These are phyloP conservation scores for Illadopsis cleaveri DNA, from an alignment of 2,113 vertebrate genomes.

Conservation along the genomic window DNA sequence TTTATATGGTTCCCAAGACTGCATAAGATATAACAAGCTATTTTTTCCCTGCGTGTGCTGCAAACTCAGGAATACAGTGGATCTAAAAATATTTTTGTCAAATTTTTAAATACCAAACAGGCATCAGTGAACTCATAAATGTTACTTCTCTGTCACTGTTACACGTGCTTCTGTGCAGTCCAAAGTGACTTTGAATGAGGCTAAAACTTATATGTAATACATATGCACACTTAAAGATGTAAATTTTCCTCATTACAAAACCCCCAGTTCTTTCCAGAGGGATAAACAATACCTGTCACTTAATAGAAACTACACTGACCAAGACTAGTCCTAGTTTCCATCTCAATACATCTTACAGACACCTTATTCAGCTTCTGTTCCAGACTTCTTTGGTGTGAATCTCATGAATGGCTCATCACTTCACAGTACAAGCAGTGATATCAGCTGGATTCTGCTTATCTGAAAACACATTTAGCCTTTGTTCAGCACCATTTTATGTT, in stretches of 20 bases:
- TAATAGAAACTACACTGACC: neutral
- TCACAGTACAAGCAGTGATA: neutral
- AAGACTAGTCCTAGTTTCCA: neutral
- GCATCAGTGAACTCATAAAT: neutral
- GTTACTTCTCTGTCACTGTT: neutral
- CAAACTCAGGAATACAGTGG: neutral
- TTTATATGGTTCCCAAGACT: neutral
- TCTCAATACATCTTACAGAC: neutral
- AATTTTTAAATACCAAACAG: neutral
- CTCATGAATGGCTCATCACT: neutral
- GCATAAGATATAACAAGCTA: neutral
- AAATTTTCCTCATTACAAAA: neutral
- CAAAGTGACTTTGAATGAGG: neutral
- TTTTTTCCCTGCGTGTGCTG: neutral
- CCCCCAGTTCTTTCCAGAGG: neutral
- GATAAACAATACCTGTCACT: neutral
- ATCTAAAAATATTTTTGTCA: neutral
- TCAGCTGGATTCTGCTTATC: neutral
- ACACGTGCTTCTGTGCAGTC: neutral
- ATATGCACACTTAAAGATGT: neutral
- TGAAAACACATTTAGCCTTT: neutral
- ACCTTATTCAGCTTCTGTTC: neutral
- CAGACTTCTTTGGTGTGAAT: neutral
- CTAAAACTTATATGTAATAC: neutral
- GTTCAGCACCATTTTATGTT: neutral